Evolutionary conservation across 2,888 invertebrate genomes (phyloP), one percentile per base, ranked within the genome.

Genomic region (Ptychoptera albimana): DNA sequence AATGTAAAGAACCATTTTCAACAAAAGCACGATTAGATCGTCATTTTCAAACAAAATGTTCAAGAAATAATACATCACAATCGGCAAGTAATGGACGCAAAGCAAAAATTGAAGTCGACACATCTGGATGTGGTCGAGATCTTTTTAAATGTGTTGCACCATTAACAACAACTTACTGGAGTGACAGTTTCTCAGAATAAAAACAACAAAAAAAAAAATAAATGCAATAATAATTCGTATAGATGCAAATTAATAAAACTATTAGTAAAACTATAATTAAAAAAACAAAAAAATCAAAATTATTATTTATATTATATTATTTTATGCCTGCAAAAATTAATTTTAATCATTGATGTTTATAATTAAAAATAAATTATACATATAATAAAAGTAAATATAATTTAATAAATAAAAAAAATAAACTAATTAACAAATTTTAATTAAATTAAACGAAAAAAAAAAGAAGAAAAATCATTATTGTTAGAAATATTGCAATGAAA

Each of bases 151-250:
- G 64, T 30, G 67, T 67, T 14, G 67, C 67, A 5, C 67, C 67
- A 0, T 50, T 64, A 2, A 67, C 67, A 6, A 64, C 67, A 40
- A 67, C 67, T 15, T 67, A 67, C 48, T 67, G 67, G 67, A 66
- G 66, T 49, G 67, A 67, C 47, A 66, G 66, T 37, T 67, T 65
- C 53, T 67, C 67, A 7, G 67, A 67, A 49, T 67, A 61, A 57
- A 41, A 11, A 35, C 39, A 39, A 37, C 12, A 31, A 37, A 45
- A 30, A 37, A 9, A 15, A 9, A 2, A 37, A 37, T 7, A 13
- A 15, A 9, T 37, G 13, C 6, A 37, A 15, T 37, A 36, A 36
- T 13, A 15, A 2, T 11, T n/a, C 7, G 7, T 35, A 5, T 11
- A 35, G 35, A 12, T 35, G 23, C 23, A 23, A 23, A 23, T 23